Conservation (phyloP, 2,888 invertebrate species). For the Ornithoptera alexandrae region DNA sequence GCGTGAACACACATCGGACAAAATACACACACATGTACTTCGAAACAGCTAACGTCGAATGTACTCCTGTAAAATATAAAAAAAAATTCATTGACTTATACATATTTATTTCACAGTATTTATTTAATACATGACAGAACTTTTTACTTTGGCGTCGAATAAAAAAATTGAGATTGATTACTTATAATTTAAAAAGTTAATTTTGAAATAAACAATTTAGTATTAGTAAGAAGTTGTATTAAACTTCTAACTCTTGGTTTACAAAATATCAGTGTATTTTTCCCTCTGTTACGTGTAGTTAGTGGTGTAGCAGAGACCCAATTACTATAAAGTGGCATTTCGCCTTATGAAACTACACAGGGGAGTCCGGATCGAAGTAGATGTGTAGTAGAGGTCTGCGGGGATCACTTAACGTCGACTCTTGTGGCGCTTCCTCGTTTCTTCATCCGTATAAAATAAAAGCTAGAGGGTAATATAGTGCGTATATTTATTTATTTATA, state of each 20-base stretch:
- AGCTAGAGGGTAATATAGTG: neutral
- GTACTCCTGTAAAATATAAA: too few relatives aligned
- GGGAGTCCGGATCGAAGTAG: constrained; percentile 1
- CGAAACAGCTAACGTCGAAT: too few relatives aligned
- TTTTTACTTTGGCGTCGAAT: too few relatives aligned
- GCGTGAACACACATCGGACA: neutral
- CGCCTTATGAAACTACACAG: neutral
- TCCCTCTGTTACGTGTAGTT: neutral
- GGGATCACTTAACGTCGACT: neutral
- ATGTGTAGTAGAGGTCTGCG: neutral
- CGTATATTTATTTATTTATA: neutral
- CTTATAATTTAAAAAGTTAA: too few relatives aligned
- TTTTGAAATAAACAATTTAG: too few relatives aligned
- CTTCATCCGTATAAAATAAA: neutral
- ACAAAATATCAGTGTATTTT: neutral
- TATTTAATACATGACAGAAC: too few relatives aligned
- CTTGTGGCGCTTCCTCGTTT: neutral
- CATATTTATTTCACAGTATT: too few relatives aligned
- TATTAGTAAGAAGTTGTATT: too few relatives aligned
- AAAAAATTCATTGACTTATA: too few relatives aligned
- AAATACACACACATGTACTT: neutral
- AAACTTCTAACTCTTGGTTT: neutral
- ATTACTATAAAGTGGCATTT: neutral
- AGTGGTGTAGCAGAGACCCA: constrained; percentile 1
- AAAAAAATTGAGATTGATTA: too few relatives aligned